These are phyloP conservation scores for Pelusios castaneus DNA, from an alignment of 2,113 vertebrate species.

Conservation along the genomic window DNA sequence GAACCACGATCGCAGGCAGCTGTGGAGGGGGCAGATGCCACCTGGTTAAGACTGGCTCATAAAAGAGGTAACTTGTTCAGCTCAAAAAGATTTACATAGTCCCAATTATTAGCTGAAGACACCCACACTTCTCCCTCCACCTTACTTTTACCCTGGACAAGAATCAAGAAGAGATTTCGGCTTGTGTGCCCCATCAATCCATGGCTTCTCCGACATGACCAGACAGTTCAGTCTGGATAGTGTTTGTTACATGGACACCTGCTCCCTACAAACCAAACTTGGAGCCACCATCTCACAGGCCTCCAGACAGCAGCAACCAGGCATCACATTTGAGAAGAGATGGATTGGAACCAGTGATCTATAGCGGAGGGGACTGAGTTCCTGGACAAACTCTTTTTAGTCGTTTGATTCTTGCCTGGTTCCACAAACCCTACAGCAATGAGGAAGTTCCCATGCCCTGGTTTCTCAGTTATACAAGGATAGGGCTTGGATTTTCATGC, in stretches of 20 bases:
- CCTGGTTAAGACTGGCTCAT: not conserved
- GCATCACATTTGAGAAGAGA: not conserved
- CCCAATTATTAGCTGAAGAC: not conserved
- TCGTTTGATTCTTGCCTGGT: not conserved
- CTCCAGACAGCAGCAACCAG: not conserved
- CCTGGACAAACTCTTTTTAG: not conserved
- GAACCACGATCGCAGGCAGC: slow-evolving; percentile 97
- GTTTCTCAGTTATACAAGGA: not conserved
- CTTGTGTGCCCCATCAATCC: not conserved
- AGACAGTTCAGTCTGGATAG: not conserved
- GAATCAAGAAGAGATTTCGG: not conserved
- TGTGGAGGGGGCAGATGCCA: slow-evolving; percentile 33
- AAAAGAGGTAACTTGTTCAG: not conserved
- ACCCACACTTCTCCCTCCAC: not conserved
- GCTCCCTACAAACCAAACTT: not conserved
- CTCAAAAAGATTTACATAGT: not conserved
- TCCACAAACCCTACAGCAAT: not conserved
- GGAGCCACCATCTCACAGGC: not conserved
- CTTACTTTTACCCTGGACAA: not conserved
- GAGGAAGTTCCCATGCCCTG: not conserved
- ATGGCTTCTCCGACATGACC: not conserved
- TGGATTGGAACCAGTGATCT: not conserved
- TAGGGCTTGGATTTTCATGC: not conserved
- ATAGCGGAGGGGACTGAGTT: not conserved
- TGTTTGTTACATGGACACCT: not conserved